These are phyloP conservation scores for Drosophila limbata DNA, from an alignment of 2,888 invertebrate genomes.

Conservation along the genomic window DNA sequence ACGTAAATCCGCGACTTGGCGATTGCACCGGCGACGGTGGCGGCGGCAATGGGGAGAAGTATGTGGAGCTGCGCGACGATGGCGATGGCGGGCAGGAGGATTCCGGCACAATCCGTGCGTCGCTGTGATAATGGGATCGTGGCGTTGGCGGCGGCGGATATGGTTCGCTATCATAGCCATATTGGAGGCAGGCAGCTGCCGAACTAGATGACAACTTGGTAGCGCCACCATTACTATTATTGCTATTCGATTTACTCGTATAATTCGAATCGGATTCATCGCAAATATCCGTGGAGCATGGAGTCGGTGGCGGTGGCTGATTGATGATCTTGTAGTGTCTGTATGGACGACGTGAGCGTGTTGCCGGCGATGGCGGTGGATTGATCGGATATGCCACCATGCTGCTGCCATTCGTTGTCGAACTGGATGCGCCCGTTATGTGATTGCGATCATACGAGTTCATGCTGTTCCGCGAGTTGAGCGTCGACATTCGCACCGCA, in stretches of 20 bases:
- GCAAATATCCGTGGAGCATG: slow-evolving; percentile 97
- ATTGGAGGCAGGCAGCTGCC: slow-evolving; percentile 85
- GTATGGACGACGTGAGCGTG: slow-evolving; percentile 91
- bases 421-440: slow-evolving; percentile 88
- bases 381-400: slow-evolving; percentile 91
- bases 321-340: slow-evolving; percentile 91
- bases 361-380: slow-evolving; percentile 96
- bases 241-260: slow-evolving; percentile 86
- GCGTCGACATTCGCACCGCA: slow-evolving; percentile 88
- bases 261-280: slow-evolving; percentile 94
- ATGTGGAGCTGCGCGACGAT: slow-evolving; percentile 91
- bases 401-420: slow-evolving; percentile 85
- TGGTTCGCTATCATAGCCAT: slow-evolving; percentile 89
- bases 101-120: slow-evolving; percentile 87
- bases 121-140: slow-evolving; percentile 91
- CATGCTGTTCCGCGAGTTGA: slow-evolving; percentile 88
- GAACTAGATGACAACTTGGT: slow-evolving; percentile 84
- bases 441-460: slow-evolving; percentile 90
- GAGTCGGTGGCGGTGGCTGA: slow-evolving; percentile 96
- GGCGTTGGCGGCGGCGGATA: slow-evolving; percentile 92
- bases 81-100: slow-evolving; percentile 89
- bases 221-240: slow-evolving; percentile 82
- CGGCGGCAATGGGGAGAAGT: slow-evolving; percentile 92
- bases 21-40: slow-evolving; percentile 93
- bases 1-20: slow-evolving; percentile 86